Base-by-base conservation (phyloP, 2,888 invertebrate genomes). In the Platynereis dumerilii region DNA sequence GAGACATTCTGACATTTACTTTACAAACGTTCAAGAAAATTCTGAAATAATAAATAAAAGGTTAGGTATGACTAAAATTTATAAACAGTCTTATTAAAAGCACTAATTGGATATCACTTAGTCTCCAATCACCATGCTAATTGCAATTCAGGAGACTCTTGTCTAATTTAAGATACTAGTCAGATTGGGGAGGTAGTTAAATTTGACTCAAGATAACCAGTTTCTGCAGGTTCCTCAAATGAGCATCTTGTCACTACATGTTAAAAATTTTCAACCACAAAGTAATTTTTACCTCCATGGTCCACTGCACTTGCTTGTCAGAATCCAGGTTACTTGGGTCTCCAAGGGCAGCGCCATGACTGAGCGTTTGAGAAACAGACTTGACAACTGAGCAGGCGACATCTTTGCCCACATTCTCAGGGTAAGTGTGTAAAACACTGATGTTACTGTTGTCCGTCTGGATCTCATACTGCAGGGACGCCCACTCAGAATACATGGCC, bases 301-400 rank as follows among this genome's bases (percentile, higher is more conserved):
- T 87, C 88, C 88, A 88, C 60, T 86, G 85, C 34, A 88, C 87
- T 79, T 90, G 89, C 87, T 87, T 90, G 83, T 95, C 94, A 58
- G 91, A 91, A 27, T 89, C 89, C 63, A 96, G 87, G 45, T 73
- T 74, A 80, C 94, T 94, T 2, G 92, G 92, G 76, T 94, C 93
- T 0, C 91, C 90, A 69, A 91, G 91, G 58, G 74, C 90, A 22
- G 74, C 75, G 17, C 77, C 75, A 39, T 80, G 72, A 65, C 90
- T 90, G 58, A 91, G 85, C 79, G 89, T 90, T 34, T 88, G 85
- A 2, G 90, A 89, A 5, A 97, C 87, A 78, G 91, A 91, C 74
- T 89, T 89, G 48, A 94, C 92, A 17, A 94, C 90, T 1, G 91
- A 90, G 39, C 91, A 85, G 17, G 93, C 92, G 7, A 94, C 92